Conservation (phyloP, 2,113 vertebrate genomes). For the Solea senegalensis region DNA sequence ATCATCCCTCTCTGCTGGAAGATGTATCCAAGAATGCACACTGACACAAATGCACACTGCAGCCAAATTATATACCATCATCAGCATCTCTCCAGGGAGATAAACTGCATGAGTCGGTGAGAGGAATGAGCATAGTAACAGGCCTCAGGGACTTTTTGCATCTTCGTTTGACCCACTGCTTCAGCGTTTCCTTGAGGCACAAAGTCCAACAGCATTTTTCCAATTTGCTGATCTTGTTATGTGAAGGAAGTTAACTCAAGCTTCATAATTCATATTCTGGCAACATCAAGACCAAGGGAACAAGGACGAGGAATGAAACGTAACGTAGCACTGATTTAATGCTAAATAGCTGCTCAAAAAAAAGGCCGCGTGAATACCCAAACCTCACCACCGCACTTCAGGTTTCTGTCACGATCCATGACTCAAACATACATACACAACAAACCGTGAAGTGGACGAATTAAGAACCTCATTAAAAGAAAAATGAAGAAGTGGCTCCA, state of each 20-base stretch:
- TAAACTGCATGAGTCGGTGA: constrained; percentile 12
- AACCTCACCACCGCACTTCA: neutral
- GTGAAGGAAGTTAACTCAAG: neutral
- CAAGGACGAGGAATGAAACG: neutral
- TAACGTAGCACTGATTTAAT: neutral
- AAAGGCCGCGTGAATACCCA: neutral
- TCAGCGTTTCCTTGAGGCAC: constrained; percentile 20
- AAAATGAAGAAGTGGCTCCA: neutral
- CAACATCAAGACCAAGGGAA: neutral
- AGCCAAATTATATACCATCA: constrained; percentile 46
- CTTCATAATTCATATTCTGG: neutral
- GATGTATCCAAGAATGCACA: constrained; percentile 37
- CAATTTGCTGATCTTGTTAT: constrained; percentile 10
- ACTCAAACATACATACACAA: neutral
- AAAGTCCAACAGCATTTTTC: constrained; percentile 12
- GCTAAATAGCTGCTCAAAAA: neutral
- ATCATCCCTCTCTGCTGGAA: constrained; percentile 3
- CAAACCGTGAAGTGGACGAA: neutral
- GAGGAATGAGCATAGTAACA: constrained; percentile 23
- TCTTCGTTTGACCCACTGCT: constrained; percentile 33
- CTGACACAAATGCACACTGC: constrained; percentile 47
- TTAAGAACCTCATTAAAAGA: neutral
- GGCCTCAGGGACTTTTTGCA: constrained; percentile 32
- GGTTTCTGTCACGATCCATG: neutral
- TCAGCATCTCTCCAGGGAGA: constrained; percentile 41